phyloP scores from a whole-genome alignment of 2,113 vertebrate genomes.

The Dipodomys ordii region DNA sequence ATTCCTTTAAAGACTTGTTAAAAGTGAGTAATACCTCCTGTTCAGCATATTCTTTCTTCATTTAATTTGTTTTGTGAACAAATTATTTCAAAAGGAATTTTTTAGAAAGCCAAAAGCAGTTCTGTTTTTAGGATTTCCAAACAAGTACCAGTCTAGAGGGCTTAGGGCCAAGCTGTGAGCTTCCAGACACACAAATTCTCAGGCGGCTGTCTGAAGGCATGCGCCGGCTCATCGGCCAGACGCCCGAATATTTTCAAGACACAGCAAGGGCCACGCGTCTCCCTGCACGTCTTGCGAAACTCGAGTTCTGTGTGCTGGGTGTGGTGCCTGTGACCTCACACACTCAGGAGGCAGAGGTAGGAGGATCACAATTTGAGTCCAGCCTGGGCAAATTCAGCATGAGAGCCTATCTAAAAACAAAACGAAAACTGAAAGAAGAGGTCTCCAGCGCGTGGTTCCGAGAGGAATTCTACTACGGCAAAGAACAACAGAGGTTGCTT shows the following conservation, averaged over 20 bases:
- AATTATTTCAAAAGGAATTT: background rate
- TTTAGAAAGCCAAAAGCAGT: background rate
- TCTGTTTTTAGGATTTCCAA: background rate
- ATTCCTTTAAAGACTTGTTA: background rate
- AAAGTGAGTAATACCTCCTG: background rate
- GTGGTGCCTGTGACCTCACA: too few relatives aligned
- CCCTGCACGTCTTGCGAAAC: background rate
- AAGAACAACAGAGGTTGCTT: too few relatives aligned
- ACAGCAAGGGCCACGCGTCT: background rate
- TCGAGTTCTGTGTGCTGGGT: background rate
- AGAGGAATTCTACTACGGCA: too few relatives aligned
- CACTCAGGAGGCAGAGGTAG: too few relatives aligned
- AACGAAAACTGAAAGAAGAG: too few relatives aligned
- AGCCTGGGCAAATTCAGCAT: too few relatives aligned
- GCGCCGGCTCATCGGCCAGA: too few relatives aligned
- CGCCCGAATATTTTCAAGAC: accelerated
- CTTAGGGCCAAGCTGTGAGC: background rate
- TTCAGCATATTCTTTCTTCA: background rate
- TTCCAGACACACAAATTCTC: background rate
- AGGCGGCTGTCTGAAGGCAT: too few relatives aligned
- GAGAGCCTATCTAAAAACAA: too few relatives aligned
- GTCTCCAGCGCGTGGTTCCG: too few relatives aligned
- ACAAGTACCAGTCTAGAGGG: background rate
- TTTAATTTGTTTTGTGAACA: background rate
- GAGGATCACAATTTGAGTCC: too few relatives aligned